These are phyloP conservation scores for Lasioglossum figueresi DNA, from an alignment of 2,888 invertebrate species.

Conservation along the genomic window DNA sequence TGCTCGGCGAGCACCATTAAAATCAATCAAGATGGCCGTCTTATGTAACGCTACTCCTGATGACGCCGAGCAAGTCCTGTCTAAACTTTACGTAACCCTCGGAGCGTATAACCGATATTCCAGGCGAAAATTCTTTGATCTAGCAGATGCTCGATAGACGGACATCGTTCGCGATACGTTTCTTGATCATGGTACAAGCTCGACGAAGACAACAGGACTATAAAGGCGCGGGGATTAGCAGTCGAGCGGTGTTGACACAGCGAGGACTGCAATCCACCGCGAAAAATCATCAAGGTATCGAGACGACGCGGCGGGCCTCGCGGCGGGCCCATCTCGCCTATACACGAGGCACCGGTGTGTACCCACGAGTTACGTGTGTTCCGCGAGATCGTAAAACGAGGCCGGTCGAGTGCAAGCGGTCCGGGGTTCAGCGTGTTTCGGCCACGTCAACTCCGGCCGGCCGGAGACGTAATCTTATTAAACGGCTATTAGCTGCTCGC, in stretches of 20 bases:
- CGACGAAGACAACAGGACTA: constrained; percentile 15
- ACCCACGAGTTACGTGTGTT: constrained; percentile 57
- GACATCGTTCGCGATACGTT: neutral
- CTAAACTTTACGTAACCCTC: constrained; percentile 16
- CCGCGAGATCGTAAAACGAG: constrained; percentile 76
- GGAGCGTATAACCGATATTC: constrained; percentile 4
- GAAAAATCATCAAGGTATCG: constrained; percentile 70
- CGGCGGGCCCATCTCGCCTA: constrained; percentile 25
- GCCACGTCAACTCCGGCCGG: constrained; percentile 80
- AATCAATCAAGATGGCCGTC: constrained; percentile 18
- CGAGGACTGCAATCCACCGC: constrained; percentile 51
- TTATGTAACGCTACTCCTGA: constrained; percentile 18
- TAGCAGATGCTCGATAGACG: neutral
- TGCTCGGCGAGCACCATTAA: constrained; percentile 12
- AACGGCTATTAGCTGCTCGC: constrained; percentile 83
- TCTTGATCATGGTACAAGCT: neutral
- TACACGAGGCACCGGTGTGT: constrained; percentile 33
- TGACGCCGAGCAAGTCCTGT: constrained; percentile 8
- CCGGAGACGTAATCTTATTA: constrained; percentile 83
- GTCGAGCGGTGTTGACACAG: constrained; percentile 52
- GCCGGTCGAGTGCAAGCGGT: constrained; percentile 72
- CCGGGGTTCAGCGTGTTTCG: constrained; percentile 76
- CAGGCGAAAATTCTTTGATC: neutral
- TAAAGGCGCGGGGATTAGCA: constrained; percentile 34
- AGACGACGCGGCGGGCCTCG: constrained; percentile 46